Conservation (phyloP, 2,113 vertebrate genomes). For the Cryptotis parvus region DNA sequence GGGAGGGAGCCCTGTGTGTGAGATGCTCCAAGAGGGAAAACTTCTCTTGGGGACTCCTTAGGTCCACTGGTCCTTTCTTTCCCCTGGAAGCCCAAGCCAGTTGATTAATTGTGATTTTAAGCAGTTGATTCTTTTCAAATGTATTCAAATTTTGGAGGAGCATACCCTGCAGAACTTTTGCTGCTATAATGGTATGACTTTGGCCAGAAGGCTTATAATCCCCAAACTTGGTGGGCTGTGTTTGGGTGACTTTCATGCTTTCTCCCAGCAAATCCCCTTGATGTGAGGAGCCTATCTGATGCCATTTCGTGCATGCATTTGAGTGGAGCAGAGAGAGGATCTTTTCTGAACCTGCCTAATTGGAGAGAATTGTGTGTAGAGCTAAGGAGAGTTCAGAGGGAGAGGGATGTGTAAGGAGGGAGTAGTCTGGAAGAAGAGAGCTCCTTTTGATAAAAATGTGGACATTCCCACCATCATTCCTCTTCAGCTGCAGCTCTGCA, state of each 20-base stretch:
- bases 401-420: constrained; percentile 51
- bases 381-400: constrained; percentile 60
- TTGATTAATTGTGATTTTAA: constrained; percentile 53
- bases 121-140: background rate
- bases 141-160: background rate
- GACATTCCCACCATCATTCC: constrained; percentile 86
- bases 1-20: background rate
- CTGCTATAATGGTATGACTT: constrained; percentile 73
- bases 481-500: constrained; percentile 88
- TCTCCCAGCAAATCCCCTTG: background rate
- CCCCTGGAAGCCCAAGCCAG: constrained; percentile 4
- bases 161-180: constrained; percentile 33
- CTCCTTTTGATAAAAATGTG: constrained; percentile 88
- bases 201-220: constrained; percentile 52
- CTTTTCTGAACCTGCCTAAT: constrained; percentile 83
- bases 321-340: constrained; percentile 83
- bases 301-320: constrained; percentile 79
- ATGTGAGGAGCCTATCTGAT: constrained; percentile 64
- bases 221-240: constrained; percentile 68
- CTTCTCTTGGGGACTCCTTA: background rate
- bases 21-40: background rate
- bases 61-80: background rate
- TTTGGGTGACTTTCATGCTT: constrained; percentile 32
- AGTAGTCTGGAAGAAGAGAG: constrained; percentile 30
- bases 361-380: constrained; percentile 83